Evolutionary conservation across 2,113 vertebrate genomes (phyloP).

Genomic region (Equus quagga): DNA sequence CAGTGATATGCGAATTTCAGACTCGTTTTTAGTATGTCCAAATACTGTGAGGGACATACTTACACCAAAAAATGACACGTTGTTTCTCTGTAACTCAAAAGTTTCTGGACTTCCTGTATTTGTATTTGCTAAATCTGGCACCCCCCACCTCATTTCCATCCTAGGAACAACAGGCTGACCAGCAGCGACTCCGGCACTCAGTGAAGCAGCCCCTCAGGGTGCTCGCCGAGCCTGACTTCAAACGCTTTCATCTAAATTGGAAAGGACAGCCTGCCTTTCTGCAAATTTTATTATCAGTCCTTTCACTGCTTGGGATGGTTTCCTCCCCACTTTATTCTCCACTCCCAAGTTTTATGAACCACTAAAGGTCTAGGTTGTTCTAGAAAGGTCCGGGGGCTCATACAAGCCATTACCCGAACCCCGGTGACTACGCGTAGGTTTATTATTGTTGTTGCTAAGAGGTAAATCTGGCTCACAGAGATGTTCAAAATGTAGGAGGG

Average conservation of each 20-base stretch:
- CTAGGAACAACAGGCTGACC: neutral
- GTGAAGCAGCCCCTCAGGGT: too few relatives aligned
- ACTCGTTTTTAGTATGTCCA: neutral
- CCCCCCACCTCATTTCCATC: neutral
- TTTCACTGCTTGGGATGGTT: neutral
- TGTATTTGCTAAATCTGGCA: neutral
- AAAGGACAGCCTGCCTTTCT: neutral
- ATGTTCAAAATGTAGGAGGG: neutral
- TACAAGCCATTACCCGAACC: neutral
- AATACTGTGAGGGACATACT: neutral
- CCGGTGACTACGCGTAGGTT: neutral
- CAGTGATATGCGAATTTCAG: neutral
- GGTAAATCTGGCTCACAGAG: neutral
- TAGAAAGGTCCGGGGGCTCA: neutral
- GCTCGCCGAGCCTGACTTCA: neutral
- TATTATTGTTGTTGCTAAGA: slow-evolving; percentile 31
- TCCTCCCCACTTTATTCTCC: neutral
- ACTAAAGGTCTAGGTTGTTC: neutral
- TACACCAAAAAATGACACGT: neutral
- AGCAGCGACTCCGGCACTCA: neutral
- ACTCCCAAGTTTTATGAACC: neutral
- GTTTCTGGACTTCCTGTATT: neutral
- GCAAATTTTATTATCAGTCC: neutral
- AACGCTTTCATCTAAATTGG: neutral
- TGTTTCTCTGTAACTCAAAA: neutral